Evolutionary conservation across 2,113 vertebrate species (phyloP).

Genomic region (Hyperopisus bebe): DNA sequence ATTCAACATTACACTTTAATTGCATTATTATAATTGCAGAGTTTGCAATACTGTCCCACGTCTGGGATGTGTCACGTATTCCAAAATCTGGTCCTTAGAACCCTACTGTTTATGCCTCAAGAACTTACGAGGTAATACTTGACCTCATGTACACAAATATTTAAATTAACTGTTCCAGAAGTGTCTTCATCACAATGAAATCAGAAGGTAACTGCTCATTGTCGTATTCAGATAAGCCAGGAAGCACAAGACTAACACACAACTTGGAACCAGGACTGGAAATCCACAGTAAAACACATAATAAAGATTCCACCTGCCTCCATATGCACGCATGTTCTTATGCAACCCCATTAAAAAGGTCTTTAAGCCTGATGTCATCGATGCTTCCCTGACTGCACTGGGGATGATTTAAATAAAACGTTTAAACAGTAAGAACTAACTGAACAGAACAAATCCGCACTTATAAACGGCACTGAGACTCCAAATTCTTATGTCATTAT

Average conservation of each 20-base stretch:
- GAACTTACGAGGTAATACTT: neutral
- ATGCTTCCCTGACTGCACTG: neutral
- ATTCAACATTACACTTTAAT: slow-evolving; percentile 26
- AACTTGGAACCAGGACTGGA: neutral
- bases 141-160: neutral
- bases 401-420: neutral
- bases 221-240: neutral
- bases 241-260: neutral
- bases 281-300: neutral
- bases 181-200: neutral
- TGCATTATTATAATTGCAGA: slow-evolving; percentile 18
- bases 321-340: neutral
- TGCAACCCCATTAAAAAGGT: neutral
- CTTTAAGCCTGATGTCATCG: neutral
- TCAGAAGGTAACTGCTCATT: neutral
- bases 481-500: neutral
- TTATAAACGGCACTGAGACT: neutral
- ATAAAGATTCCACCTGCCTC: neutral
- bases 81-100: neutral
- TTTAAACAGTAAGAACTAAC: neutral
- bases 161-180: neutral
- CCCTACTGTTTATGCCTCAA: neutral
- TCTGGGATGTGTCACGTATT: neutral
- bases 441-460: neutral
- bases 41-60: neutral